Evolutionary conservation across 2,113 vertebrate genomes (phyloP).

Genomic region (Romanogobio albipinnatus): DNA sequence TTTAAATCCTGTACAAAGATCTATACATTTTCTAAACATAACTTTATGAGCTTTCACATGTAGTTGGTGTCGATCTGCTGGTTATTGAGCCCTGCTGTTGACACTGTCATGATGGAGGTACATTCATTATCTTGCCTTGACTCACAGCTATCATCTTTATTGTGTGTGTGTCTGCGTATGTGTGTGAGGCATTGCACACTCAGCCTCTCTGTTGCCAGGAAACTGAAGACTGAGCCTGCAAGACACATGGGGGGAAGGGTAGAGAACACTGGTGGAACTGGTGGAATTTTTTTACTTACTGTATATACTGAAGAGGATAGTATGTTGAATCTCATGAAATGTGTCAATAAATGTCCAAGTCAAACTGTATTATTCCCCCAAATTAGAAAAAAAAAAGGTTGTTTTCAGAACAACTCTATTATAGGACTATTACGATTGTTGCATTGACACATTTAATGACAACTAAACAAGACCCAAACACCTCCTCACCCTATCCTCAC

Average conservation of each 20-base stretch:
- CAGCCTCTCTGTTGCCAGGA: conserved; percentile 38
- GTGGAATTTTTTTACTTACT: background rate
- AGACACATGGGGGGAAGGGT: conserved; percentile 2
- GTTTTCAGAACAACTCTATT: background rate
- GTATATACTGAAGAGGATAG: background rate
- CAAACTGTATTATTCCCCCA: background rate
- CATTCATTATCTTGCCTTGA: conserved; percentile 25
- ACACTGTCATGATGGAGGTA: conserved; percentile 1
- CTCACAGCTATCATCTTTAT: conserved; percentile 18
- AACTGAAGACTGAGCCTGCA: conserved; percentile 17
- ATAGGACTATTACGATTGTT: background rate
- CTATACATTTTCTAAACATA: background rate
- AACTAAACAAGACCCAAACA: background rate
- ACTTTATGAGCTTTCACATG: background rate
- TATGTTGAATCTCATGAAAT: background rate
- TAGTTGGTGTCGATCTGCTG: background rate
- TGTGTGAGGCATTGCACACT: background rate
- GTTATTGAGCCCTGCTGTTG: background rate
- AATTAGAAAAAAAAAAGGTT: background rate
- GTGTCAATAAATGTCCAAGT: background rate
- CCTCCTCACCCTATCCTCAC: too few species aligned
- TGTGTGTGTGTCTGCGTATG: background rate
- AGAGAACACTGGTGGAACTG: background rate
- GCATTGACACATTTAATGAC: background rate
- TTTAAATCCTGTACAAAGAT: background rate